Evolutionary conservation across 2,113 vertebrate species (phyloP), one percentile per base, ranked within the genome.

Genomic region (Carassius auratus): DNA sequence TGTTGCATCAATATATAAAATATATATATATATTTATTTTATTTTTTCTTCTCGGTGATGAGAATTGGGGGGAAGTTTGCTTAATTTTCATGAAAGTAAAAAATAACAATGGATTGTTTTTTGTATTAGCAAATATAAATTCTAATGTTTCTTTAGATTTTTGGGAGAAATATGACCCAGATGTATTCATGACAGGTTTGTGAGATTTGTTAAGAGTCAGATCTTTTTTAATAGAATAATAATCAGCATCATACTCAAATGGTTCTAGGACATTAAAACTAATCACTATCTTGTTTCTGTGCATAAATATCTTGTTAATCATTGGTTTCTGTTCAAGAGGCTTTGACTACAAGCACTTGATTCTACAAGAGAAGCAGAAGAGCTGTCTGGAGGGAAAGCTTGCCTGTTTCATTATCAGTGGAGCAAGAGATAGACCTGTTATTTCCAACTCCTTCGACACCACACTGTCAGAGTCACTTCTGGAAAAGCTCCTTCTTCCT

Each of bases 381-480:
- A 38, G 57, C 2, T 10, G 57, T 84, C 76, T 5, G 57, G 7
- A 30, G 69, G 57, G 50, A 75, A 23, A 38, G 33, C 48, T 26
- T 45, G 23, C 14, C 68, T 3, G 23, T 64, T 55, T n/a, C 10
- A 9, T 81, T 66, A 69, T 76, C 78, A 61, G 36, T 62, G 45
- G 68, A 76, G 48, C 66, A 71, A 81, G 59, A 84, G 36, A 79
- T 77, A 61, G 81, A 69, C 33, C 33, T 59, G 71, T 76, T 86
- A 76, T 68, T 86, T 76, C 59, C 26, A 64, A 69, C 42, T 68
- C 57, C 57, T 64, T 68, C 26, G 73, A 84, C 83, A 84, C 83
- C 73, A 50, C 38, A 19, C 83, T 76, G 83, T 76, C 71, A 38
- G 26, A 76, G 83, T 76, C 45, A 48, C 42, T 84, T 61, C 17